Percentiles rank a stretch among this genome's conserved stretches.
These are phyloP conservation scores for Xestobium rufovillosum DNA, from an alignment of 2,888 invertebrate genomes.

Conservation along the genomic window DNA sequence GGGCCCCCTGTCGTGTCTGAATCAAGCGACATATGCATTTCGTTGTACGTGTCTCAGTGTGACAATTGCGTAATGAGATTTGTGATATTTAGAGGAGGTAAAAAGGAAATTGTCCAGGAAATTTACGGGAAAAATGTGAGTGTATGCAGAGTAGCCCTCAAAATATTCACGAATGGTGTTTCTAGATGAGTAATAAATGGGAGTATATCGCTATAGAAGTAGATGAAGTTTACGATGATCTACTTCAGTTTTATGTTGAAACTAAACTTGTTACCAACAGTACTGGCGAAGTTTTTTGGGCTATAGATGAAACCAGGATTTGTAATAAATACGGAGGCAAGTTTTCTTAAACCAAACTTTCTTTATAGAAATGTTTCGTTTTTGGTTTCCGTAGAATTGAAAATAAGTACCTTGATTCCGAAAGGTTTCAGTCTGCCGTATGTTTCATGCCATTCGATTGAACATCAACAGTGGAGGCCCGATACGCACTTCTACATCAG, in stretches of 20 bases:
- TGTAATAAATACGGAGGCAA: slow-evolving; percentile 38
- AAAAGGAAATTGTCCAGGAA: slow-evolving; percentile 16
- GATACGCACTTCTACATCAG: no score
- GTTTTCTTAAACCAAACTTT: no score
- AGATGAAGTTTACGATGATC: slow-evolving; percentile 29
- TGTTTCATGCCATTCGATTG: no score
- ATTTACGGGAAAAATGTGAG: slow-evolving; percentile 11
- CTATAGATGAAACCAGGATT: slow-evolving; percentile 35
- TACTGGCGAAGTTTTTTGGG: slow-evolving; percentile 34
- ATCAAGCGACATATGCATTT: slow-evolving; percentile 33
- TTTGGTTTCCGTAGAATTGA: no score
- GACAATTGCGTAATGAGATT: slow-evolving; percentile 33
- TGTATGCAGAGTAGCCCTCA: no score
- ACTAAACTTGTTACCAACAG: slow-evolving; percentile 27
- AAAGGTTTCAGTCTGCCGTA: no score
- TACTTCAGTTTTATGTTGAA: slow-evolving; percentile 34
- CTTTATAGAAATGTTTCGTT: no score
- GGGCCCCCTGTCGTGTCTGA: slow-evolving; percentile 31
- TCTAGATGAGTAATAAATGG: slow-evolving; percentile 31
- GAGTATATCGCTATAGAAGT: slow-evolving; percentile 32
- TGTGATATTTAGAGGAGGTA: slow-evolving; percentile 26
- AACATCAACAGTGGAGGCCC: no score
- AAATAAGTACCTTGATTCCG: no score
- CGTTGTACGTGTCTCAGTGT: slow-evolving; percentile 33
- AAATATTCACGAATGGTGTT: slow-evolving; percentile 5